Conservation (phyloP, 1,140 invertebrate species). For the Drosophila bocki region DNA sequence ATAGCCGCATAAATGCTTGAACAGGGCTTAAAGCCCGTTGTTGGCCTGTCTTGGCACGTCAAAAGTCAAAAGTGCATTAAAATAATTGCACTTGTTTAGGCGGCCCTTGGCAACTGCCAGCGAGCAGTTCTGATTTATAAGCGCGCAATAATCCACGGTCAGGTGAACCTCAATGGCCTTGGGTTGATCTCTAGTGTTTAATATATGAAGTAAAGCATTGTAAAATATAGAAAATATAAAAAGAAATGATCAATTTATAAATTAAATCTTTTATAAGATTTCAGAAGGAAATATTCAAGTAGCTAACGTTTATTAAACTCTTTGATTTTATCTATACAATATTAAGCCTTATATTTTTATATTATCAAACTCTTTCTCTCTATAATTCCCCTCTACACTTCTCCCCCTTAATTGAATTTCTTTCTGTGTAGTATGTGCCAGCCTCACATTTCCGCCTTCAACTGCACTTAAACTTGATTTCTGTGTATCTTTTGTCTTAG, state of each 20-base stretch:
- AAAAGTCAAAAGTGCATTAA: conserved; percentile 85
- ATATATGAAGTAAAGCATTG: not conserved
- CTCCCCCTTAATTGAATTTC: not conserved
- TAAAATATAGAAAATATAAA: not conserved
- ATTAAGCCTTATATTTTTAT: not conserved
- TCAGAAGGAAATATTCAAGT: too few relatives aligned
- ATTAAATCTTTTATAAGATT: too few relatives aligned
- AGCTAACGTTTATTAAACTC: too few relatives aligned
- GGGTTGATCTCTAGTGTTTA: not conserved
- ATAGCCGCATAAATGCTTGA: conserved; percentile 71
- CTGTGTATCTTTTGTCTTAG: conserved; percentile 66
- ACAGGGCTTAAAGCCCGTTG: conserved; percentile 61
- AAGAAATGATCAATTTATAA: too few relatives aligned
- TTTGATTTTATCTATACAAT: too few relatives aligned
- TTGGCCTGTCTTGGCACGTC: conserved; percentile 67
- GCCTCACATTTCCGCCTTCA: conserved; percentile 53
- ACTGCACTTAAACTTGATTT: conserved; percentile 77
- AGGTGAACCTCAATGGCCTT: not conserved
- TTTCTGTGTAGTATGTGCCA: conserved; percentile 8
- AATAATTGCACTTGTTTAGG: conserved; percentile 83
- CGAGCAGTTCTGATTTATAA: conserved; percentile 50
- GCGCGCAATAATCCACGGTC: conserved; percentile 12
- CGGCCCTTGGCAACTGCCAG: conserved; percentile 48
- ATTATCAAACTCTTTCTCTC: not conserved
- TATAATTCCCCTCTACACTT: not conserved